Base-by-base conservation (phyloP, 2,113 vertebrate genomes). In the Saccopteryx leptura region DNA sequence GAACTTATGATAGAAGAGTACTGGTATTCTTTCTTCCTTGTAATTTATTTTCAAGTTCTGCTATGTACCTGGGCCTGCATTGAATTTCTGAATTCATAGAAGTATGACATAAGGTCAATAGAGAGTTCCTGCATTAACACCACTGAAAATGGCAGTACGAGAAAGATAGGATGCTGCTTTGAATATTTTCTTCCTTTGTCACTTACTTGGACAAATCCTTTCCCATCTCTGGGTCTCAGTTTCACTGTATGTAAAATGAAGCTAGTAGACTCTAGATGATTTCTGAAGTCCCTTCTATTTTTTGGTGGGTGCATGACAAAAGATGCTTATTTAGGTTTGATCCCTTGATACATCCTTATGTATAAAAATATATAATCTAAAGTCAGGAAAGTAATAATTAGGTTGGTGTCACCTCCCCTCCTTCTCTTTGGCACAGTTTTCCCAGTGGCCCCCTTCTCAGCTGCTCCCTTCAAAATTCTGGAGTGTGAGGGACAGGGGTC, bases 241-340 rank as follows among this genome's bases (percentile, higher is more conserved):
- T 94, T 88, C 56, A 82, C 52, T 23, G 12, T 84, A 63, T 48
- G 61, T 69, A 90, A 72, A 96, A 91, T 23, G 21, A 91, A 93
- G 56, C 52, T 76, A 75, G 66, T 69, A 96, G 72, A 83, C 18
- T 61, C 18, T 61, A 80, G 58, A 68, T 92, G 65, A 86, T 58
- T 66, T 84, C 56, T 90, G 76, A 84, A 93, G 69, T 82, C 26
- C 31, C 10, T 94, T 88, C 79, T 92, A n/a, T 93, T 88, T 96
- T 78, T 66, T 66, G 14, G 17, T 15, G 23, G 23, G 9, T 9
- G 28, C 39, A 18, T 75, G n/a, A 91, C 50, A 90, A 81, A 86
- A 19, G 54, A 65, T 18, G 13, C 97, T 97, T 98, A 98, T 94
- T 98, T 17, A 83, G 56, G 46, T 3, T 84, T 7, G 33, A 90